A percentile compares a stretch with the other conserved stretches of the same genome.
Evolutionary conservation across 2,888 invertebrate species (phyloP).

Genomic region (Nezara viridula): DNA sequence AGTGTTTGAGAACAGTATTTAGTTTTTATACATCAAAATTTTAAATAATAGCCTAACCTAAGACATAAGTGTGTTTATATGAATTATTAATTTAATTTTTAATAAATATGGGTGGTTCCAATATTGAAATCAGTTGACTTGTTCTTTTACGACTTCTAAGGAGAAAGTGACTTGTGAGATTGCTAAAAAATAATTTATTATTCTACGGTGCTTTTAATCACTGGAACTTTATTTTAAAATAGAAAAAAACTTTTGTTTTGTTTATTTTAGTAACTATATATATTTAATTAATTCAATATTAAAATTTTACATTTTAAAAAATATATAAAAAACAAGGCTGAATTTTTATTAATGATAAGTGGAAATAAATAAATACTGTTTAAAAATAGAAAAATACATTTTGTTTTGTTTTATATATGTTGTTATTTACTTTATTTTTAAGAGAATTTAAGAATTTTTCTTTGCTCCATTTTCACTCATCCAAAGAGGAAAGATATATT

Average conservation of each 20-base stretch:
- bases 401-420: background rate
- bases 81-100: background rate
- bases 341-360: background rate
- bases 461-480: too few relatives aligned
- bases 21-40: background rate
- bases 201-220: background rate
- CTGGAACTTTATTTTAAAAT: background rate
- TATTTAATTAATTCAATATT: background rate
- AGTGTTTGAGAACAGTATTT: background rate
- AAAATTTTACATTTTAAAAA: background rate
- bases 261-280: background rate
- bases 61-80: background rate
- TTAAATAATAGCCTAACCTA: background rate
- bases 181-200: background rate
- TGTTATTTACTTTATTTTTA: background rate
- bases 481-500: too few relatives aligned
- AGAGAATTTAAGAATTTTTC: too few relatives aligned
- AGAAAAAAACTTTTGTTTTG: background rate
- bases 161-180: background rate
- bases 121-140: background rate
- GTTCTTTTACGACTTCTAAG: background rate
- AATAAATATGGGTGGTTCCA: background rate
- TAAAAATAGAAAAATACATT: background rate
- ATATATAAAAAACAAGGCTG: background rate
- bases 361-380: conserved; percentile 5